These are phyloP conservation scores for Dexiosoma caninum DNA, from an alignment of 2,888 invertebrate genomes.

Conservation along the genomic window DNA sequence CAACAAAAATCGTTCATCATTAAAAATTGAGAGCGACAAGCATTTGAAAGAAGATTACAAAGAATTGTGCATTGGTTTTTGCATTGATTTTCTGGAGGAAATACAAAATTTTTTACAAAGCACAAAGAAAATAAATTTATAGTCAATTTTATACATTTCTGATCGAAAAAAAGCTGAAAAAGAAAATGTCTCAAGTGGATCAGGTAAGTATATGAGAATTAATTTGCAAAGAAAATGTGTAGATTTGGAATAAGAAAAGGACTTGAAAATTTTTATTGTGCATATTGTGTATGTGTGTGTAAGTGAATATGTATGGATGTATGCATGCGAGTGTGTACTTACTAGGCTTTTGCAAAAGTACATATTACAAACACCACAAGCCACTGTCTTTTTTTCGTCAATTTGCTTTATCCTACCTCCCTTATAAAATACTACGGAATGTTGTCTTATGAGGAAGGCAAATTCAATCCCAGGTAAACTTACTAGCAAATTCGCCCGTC, in stretches of 20 bases:
- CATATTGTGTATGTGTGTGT: slow-evolving; percentile 17
- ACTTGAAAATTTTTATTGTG: slow-evolving; percentile 1
- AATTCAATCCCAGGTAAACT: too few relatives aligned
- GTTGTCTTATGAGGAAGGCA: too few relatives aligned
- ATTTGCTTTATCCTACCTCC: too few relatives aligned
- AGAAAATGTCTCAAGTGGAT: slow-evolving; percentile 68
- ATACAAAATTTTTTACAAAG: background rate
- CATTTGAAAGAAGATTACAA: slow-evolving; percentile 20
- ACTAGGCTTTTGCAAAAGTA: too few relatives aligned
- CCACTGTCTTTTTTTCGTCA: too few relatives aligned
- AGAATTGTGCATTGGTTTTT: slow-evolving; percentile 51
- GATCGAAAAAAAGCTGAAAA: background rate
- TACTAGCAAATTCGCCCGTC: too few relatives aligned
- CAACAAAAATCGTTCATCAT: background rate
- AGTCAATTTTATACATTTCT: background rate
- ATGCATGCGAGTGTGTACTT: background rate
- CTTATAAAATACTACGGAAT: too few relatives aligned
- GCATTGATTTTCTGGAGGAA: slow-evolving; percentile 45
- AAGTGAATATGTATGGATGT: background rate
- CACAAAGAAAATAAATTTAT: background rate
- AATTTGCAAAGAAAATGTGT: background rate
- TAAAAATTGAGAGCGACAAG: slow-evolving; percentile 19
- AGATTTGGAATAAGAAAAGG: background rate
- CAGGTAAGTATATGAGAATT: slow-evolving; percentile 64
- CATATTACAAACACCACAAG: too few relatives aligned